Base-by-base conservation (phyloP, 2,888 invertebrate genomes). In the Eutolmus rufibarbis region DNA sequence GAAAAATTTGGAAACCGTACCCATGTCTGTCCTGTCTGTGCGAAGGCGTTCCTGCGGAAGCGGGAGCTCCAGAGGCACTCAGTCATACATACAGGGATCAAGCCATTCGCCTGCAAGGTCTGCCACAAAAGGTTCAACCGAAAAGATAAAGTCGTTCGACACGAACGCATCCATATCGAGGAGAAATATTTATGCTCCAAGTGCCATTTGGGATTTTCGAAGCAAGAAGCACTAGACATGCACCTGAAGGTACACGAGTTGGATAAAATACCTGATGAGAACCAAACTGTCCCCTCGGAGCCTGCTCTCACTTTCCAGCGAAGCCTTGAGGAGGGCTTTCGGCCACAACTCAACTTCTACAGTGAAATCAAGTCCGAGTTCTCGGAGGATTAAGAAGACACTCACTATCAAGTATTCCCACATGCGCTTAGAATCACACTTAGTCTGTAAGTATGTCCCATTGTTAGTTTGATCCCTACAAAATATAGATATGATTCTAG, bases 11-110 rank as follows among this genome's bases (percentile, higher is more conserved):
- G 74, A 14, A 28, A 43, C n/a, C 85, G 85, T 3, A 23, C 40
- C 16, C 85, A 85, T 90, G 93, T 94, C 88, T 96, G 96, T 90
- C 94, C 94, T 89, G 93, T 95, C 78, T 96, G 96, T 91, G 94
- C 94, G 86, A 95, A 95, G 91, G 94, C 95, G 8, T 96, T 96
- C 90, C 93, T 95, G 46, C 93, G 96, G 1, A 95, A 96, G 91
- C 93, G 96, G 74, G 96, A 96, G 91, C 91, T 96, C 12, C 95
- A 96, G 89, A 93, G 96, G 0, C 96, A 96, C 91, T 93, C 94
- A 19, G 93, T 94, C 0, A 93, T 95, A 1, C 96, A 96, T 91
- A 94, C 95, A 66, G 96, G 94, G 0, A 93, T 95, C 92, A 95
- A 95, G 89, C 94, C 95, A 1, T 95, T 95, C 90, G 94, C 95